phyloP scores from a whole-genome alignment of 2,797 vertebrate species.

The Hephaestus fuliginosus region DNA sequence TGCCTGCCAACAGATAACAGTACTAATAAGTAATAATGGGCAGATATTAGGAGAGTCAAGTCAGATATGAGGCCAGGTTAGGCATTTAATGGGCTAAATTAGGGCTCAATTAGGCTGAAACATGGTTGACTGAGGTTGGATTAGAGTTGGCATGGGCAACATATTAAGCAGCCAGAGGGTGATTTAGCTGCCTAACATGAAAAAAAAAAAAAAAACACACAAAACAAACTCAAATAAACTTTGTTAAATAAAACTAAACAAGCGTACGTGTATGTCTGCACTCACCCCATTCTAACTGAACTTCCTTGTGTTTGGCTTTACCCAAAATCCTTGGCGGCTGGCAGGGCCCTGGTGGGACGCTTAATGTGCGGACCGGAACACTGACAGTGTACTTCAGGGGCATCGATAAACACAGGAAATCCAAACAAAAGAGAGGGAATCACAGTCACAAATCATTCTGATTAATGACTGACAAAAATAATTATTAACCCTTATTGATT shows the following conservation, averaged over 20 bases:
- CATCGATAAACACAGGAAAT: conserved; percentile 20
- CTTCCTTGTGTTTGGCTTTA: conserved; percentile 96
- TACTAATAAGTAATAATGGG: conserved; percentile 68
- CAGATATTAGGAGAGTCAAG: conserved; percentile 58
- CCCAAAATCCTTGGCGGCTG: conserved; percentile 91
- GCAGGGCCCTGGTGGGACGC: conserved; percentile 93
- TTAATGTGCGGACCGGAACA: conserved; percentile 91
- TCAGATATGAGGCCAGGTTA: conserved; percentile 57
- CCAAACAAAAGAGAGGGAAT: conserved; percentile 24
- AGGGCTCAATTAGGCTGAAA: conserved; percentile 64
- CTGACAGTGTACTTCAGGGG: conserved; percentile 91
- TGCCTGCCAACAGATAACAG: conserved; percentile 67
- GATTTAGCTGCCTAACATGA: conserved; percentile 36
- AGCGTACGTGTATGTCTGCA: conserved; percentile 17
- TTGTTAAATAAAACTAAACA: conserved; percentile 31
- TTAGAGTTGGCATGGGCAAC: conserved; percentile 45
- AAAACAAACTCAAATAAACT: neutral
- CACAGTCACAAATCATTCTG: conserved; percentile 12
- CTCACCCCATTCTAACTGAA: conserved; percentile 97
- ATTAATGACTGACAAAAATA: conserved; percentile 15
- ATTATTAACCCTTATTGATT: neutral
- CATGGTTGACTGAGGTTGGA: conserved; percentile 47
- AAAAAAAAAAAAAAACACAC: neutral
- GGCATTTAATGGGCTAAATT: conserved; percentile 67
- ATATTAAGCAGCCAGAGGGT: conserved; percentile 47